These are phyloP conservation scores for Rhorus exstirpatorius DNA, from an alignment of 2,888 invertebrate species.

Conservation along the genomic window DNA sequence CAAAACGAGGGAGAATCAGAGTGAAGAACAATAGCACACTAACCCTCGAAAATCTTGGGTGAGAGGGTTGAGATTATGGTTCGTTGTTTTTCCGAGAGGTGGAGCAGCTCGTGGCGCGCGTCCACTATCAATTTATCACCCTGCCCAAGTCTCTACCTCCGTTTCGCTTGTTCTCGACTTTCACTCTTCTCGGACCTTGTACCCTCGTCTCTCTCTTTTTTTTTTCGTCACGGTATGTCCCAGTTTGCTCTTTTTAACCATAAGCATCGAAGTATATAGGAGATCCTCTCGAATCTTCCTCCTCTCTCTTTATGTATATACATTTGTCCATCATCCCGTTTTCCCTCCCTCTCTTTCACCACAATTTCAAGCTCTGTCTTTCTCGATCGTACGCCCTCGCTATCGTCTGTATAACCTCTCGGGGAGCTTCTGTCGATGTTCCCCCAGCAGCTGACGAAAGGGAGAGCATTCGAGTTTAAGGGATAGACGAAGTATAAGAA, in stretches of 20 bases:
- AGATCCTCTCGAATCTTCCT: background rate
- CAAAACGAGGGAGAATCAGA: background rate
- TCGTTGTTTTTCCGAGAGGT: slow-evolving; percentile 31
- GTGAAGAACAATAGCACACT: slow-evolving; percentile 52
- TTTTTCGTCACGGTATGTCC: slow-evolving; percentile 20
- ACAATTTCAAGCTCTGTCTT: background rate
- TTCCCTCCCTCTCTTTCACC: slow-evolving; percentile 15
- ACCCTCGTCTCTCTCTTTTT: slow-evolving; percentile 60
- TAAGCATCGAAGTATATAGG: slow-evolving; percentile 1
- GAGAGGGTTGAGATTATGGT: slow-evolving; percentile 45
- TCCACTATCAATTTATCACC: slow-evolving; percentile 86
- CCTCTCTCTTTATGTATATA: background rate
- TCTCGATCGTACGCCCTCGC: slow-evolving; percentile 72
- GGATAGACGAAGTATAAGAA: slow-evolving; percentile 56
- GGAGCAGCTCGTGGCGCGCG: slow-evolving; percentile 81
- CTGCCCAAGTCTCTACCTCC: slow-evolving; percentile 60
- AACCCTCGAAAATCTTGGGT: slow-evolving; percentile 43
- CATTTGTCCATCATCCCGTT: slow-evolving; percentile 48
- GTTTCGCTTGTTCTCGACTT: slow-evolving; percentile 57
- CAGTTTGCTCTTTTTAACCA: background rate
- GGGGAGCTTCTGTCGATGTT: slow-evolving; percentile 37
- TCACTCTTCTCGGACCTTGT: slow-evolving; percentile 68
- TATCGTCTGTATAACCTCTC: slow-evolving; percentile 51
- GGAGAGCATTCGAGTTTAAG: slow-evolving; percentile 56
- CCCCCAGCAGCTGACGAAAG: slow-evolving; percentile 52